Conservation (phyloP, 2,888 invertebrate genomes). For the Lepidonotus clava region DNA sequence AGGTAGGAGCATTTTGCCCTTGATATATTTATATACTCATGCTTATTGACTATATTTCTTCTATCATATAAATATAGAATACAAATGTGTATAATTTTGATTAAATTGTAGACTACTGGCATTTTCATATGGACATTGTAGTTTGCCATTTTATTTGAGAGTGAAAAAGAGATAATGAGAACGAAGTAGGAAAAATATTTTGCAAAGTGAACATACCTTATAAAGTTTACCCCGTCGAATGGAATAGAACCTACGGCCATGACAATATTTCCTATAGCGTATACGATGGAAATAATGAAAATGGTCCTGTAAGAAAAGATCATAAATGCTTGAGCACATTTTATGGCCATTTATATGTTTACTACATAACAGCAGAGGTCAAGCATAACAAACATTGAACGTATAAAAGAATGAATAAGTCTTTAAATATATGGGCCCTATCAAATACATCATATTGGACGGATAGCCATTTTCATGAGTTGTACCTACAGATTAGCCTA, state of each 20-base stretch:
- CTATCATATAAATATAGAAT: too few species aligned
- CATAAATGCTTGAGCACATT: too few species aligned
- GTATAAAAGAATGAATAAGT: background rate
- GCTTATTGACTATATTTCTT: too few species aligned
- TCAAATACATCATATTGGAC: background rate
- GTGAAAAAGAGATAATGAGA: background rate
- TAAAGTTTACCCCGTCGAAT: background rate
- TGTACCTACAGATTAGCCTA: too few species aligned
- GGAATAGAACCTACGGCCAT: slow-evolving; percentile 83
- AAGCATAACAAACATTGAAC: background rate
- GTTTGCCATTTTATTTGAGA: too few species aligned
- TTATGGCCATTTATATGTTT: too few species aligned
- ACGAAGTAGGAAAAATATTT: background rate
- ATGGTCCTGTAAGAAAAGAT: slow-evolving; percentile 86
- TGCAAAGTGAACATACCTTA: slow-evolving; percentile 32
- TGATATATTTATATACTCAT: too few species aligned
- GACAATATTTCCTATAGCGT: slow-evolving; percentile 89
- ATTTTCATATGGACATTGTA: background rate
- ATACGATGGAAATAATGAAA: slow-evolving; percentile 92
- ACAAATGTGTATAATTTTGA: too few species aligned
- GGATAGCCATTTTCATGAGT: too few species aligned
- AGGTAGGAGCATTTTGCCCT: too few species aligned
- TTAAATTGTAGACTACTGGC: background rate
- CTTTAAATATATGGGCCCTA: background rate
- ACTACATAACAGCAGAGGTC: background rate